Evolutionary conservation across 2,797 vertebrate genomes (phyloP).

Genomic region (Mormyrops attenuatus): DNA sequence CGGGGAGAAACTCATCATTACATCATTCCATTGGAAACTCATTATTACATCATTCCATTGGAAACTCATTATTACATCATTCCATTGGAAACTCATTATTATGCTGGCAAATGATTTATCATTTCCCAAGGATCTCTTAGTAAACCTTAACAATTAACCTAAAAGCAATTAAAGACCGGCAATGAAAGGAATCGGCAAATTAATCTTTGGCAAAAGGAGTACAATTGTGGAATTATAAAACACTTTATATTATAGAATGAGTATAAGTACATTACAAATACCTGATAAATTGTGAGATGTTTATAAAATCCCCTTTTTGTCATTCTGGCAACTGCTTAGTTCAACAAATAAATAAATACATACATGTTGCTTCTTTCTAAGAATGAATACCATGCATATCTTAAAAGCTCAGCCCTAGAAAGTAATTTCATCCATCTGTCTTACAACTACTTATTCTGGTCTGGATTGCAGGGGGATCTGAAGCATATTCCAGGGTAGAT

Average conservation of each 20-base stretch:
- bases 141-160: conserved; percentile 73
- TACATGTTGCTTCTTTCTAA: not conserved
- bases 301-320: not conserved
- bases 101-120: conserved; percentile 65
- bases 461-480: not conserved
- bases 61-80: conserved; percentile 48
- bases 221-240: conserved; percentile 25
- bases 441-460: not conserved
- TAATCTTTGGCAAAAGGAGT: conserved; percentile 55
- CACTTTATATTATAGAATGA: conserved; percentile 51
- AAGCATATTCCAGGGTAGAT: not conserved
- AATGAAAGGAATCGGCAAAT: conserved; percentile 50
- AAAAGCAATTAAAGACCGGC: conserved; percentile 65
- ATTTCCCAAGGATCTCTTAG: conserved; percentile 53
- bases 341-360: not conserved
- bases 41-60: conserved; percentile 54
- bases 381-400: not conserved
- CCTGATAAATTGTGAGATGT: not conserved
- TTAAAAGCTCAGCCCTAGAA: not conserved
- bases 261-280: not conserved
- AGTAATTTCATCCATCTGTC: not conserved
- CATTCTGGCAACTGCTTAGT: conserved; percentile 1
- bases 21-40: conserved; percentile 29
- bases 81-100: conserved; percentile 77
- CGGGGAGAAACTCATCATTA: conserved; percentile 61